Percentiles rank a stretch among this genome's conserved stretches.
Conservation (phyloP, 2,888 invertebrate genomes). For the Escarpia spicata region DNA sequence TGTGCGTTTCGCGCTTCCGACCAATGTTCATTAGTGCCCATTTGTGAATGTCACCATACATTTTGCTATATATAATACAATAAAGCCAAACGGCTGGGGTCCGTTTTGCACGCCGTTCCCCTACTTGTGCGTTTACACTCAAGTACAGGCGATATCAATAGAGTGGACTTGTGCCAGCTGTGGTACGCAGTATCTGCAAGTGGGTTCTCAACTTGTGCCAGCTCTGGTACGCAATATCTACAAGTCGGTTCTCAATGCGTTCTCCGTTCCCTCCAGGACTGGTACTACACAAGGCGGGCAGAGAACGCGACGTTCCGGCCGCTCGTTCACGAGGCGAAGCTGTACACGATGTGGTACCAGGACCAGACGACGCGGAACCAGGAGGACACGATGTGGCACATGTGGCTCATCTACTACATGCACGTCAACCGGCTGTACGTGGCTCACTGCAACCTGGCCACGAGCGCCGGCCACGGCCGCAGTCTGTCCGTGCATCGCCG, state of each 20-base stretch:
- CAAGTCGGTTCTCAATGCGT: background rate
- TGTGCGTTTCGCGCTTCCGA: too few species aligned
- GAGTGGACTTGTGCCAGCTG: too few species aligned
- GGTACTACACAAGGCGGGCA: constrained; percentile 8
- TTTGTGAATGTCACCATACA: too few species aligned
- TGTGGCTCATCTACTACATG: constrained; percentile 38
- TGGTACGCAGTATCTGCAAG: too few species aligned
- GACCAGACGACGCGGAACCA: constrained; percentile 20
- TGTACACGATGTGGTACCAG: constrained; percentile 33
- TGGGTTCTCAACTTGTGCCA: too few species aligned
- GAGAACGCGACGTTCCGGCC: constrained; percentile 18
- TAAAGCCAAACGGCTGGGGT: too few species aligned
- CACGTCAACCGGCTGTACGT: constrained; percentile 19
- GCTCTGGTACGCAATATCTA: too few species aligned
- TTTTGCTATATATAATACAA: too few species aligned
- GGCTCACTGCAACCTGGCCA: constrained; percentile 27
- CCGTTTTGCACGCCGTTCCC: too few species aligned
- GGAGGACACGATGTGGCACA: constrained; percentile 37
- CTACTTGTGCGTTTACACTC: too few species aligned
- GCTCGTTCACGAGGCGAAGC: background rate
- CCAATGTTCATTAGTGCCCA: too few species aligned
- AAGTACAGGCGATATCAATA: too few species aligned
- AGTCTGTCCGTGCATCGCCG: constrained; percentile 26
- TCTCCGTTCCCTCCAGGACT: background rate
- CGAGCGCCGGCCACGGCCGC: background rate